A percentile compares a stretch with the other conserved stretches of the same genome.
Evolutionary conservation across 2,888 invertebrate genomes (phyloP).

Genomic region (Lacanobia oleracea): DNA sequence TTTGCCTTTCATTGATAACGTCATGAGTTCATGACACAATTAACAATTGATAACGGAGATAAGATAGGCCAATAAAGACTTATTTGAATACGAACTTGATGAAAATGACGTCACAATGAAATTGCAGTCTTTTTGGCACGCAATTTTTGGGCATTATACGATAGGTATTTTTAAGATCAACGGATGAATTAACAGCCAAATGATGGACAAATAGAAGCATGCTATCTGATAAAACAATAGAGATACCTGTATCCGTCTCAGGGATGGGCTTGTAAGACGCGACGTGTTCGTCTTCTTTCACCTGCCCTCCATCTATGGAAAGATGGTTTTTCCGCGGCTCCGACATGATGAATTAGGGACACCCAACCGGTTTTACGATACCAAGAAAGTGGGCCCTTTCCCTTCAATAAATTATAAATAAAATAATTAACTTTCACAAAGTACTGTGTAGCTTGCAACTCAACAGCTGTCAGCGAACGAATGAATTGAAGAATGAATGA

Average conservation of each 20-base stretch:
- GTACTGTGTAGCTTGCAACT: neutral
- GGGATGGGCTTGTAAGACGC: conserved; percentile 90
- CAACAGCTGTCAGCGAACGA: conserved; percentile 54
- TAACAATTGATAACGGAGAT: conserved; percentile 31
- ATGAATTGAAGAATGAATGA: conserved; percentile 48
- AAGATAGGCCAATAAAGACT: conserved; percentile 33
- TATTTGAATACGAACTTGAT: conserved; percentile 47
- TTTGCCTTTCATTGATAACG: conserved; percentile 65
- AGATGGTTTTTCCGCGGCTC: conserved; percentile 86
- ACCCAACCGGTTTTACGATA: conserved; percentile 74
- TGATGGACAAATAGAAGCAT: neutral
- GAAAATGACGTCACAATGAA: conserved; percentile 57
- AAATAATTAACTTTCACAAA: conserved; percentile 69
- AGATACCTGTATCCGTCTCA: conserved; percentile 90
- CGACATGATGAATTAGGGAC: conserved; percentile 80
- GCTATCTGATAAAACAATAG: conserved; percentile 2
- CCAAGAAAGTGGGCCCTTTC: conserved; percentile 73
- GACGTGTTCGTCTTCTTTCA: conserved; percentile 88
- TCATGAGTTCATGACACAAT: conserved; percentile 47
- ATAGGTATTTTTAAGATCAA: neutral
- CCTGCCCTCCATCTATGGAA: conserved; percentile 85
- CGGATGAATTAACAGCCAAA: neutral
- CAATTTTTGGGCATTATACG: neutral
- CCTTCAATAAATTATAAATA: conserved; percentile 68
- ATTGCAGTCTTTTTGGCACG: neutral